These are phyloP conservation scores for Scomber colias DNA, from an alignment of 2,113 vertebrate genomes.

Conservation along the genomic window DNA sequence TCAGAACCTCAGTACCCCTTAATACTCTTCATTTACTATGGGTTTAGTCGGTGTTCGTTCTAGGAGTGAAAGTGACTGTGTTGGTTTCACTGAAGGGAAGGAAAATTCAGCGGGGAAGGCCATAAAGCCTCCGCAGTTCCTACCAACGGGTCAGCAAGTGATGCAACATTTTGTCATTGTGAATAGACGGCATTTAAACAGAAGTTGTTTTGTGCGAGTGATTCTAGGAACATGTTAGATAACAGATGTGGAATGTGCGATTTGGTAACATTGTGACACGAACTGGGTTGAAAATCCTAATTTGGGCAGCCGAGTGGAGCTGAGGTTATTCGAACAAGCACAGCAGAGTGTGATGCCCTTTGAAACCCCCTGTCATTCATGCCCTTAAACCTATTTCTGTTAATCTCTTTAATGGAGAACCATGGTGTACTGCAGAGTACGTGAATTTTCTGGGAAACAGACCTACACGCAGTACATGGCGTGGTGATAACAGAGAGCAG, in stretches of 20 bases:
- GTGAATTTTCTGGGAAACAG: conserved; percentile 15
- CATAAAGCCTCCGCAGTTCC: background rate
- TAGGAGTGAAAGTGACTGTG: background rate
- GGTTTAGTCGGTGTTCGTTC: background rate
- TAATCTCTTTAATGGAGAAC: conserved; percentile 13
- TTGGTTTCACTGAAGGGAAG: background rate
- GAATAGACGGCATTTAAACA: conserved; percentile 31
- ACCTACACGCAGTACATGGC: conserved; percentile 23
- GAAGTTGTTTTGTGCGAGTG: conserved; percentile 39
- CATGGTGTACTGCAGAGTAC: conserved; percentile 2
- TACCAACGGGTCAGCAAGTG: background rate
- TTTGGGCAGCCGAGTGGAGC: background rate
- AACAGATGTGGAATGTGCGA: conserved; percentile 26
- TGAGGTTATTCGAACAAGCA: background rate
- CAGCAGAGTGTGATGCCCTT: background rate
- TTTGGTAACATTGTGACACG: conserved; percentile 22
- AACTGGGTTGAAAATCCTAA: conserved; percentile 1
- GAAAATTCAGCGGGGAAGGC: background rate
- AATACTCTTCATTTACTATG: background rate
- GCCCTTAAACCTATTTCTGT: conserved; percentile 7
- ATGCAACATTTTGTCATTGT: conserved; percentile 1
- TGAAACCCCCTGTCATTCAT: background rate
- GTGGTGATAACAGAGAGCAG: conserved; percentile 50
- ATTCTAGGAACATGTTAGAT: conserved; percentile 45
- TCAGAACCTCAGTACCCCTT: background rate